These are phyloP conservation scores for Psix sp. DNA, from an alignment of 1,140 invertebrate species.

Conservation along the genomic window DNA sequence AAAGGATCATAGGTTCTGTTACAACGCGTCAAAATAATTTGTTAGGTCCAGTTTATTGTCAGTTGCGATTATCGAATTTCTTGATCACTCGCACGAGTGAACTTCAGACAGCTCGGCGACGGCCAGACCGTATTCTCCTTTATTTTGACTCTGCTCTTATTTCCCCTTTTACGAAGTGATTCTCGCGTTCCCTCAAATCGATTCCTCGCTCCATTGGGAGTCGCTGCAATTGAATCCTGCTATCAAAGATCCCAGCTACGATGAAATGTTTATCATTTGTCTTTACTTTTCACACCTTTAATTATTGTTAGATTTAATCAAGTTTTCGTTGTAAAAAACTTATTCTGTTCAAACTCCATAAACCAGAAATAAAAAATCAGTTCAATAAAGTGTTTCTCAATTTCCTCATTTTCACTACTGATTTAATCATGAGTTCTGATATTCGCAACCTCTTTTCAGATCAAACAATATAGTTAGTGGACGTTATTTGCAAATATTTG, in stretches of 20 bases:
- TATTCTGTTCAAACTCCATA: neutral
- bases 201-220: slow-evolving; percentile 56
- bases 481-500: slow-evolving; percentile 56
- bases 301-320: no score
- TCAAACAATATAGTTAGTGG: neutral
- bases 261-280: slow-evolving; percentile 50
- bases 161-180: slow-evolving; percentile 51
- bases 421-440: no score
- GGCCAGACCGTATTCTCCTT: slow-evolving; percentile 32
- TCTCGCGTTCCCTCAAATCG: slow-evolving; percentile 37
- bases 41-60: slow-evolving; percentile 38
- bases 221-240: slow-evolving; percentile 48
- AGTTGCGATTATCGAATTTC: slow-evolving; percentile 43
- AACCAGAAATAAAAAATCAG: neutral
- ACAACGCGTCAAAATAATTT: slow-evolving; percentile 34
- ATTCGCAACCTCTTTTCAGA: no score
- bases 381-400: neutral
- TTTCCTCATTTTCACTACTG: slow-evolving; percentile 1
- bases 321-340: neutral
- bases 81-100: slow-evolving; percentile 43
- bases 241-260: slow-evolving; percentile 48
- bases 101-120: slow-evolving; percentile 24
- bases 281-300: slow-evolving; percentile 25
- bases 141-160: slow-evolving; percentile 56
- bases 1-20: no score